Evolutionary conservation across 2,797 vertebrate species (phyloP).

Genomic region (Threskiornis aethiopicus): DNA sequence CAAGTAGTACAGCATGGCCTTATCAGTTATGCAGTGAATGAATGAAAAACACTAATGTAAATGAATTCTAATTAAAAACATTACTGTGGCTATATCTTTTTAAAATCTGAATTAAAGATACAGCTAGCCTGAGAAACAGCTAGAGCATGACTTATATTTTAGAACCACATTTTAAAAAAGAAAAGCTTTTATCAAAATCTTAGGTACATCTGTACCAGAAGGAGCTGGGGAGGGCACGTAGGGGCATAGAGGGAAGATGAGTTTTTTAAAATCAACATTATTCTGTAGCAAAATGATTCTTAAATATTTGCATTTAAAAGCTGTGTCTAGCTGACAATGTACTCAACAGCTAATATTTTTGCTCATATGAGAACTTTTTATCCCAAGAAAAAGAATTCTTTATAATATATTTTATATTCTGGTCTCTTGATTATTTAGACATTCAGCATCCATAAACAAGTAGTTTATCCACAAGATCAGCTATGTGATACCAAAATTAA

Average conservation of each 20-base stretch:
- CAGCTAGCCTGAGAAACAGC: neutral
- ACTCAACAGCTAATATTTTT: neutral
- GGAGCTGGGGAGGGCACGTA: neutral
- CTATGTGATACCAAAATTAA: slow-evolving; percentile 53
- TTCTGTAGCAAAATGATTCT: neutral
- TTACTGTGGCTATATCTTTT: neutral
- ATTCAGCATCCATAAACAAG: slow-evolving; percentile 50
- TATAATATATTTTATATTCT: neutral
- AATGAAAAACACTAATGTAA: neutral
- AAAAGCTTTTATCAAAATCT: neutral
- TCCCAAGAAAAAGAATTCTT: neutral
- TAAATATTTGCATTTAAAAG: neutral
- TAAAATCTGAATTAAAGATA: neutral
- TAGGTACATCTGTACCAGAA: neutral
- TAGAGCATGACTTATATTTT: neutral
- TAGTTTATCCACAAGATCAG: slow-evolving; percentile 48
- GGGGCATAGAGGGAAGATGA: neutral
- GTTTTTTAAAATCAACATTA: neutral
- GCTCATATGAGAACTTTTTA: neutral
- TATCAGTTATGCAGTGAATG: neutral
- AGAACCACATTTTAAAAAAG: neutral
- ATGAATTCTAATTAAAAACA: neutral
- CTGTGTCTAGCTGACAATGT: neutral
- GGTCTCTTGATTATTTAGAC: slow-evolving; percentile 45
- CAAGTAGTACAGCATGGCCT: neutral